phyloP scores from a whole-genome alignment of 2,797 vertebrate genomes.

The Rhabdomys pumilio region DNA sequence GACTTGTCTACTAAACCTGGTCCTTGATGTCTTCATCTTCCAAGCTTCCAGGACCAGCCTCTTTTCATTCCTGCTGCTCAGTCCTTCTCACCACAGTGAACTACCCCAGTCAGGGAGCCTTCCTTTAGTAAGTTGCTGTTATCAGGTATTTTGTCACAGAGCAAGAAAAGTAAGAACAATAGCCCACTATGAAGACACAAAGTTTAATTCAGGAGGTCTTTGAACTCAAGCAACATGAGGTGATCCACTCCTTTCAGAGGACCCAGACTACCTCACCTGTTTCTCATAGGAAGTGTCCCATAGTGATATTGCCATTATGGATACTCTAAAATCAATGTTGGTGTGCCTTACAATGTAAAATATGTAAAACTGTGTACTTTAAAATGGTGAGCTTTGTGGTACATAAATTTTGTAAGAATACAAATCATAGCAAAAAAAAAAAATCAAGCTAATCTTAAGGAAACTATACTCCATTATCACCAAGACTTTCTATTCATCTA shows the following conservation, averaged over 20 bases:
- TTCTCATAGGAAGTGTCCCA: neutral
- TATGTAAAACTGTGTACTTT: too few species aligned
- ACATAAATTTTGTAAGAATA: conserved; percentile 16
- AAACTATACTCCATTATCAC: neutral
- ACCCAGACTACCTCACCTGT: neutral
- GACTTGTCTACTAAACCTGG: neutral
- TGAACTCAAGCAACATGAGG: neutral
- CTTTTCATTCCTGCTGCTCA: neutral
- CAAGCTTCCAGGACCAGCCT: neutral
- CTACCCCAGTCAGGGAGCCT: neutral
- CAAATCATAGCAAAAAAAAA: neutral
- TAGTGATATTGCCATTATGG: neutral
- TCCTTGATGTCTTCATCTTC: neutral
- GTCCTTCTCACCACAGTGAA: neutral
- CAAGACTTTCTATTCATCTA: neutral
- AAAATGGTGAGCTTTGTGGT: neutral
- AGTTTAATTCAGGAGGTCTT: neutral
- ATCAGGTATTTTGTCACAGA: neutral
- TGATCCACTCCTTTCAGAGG: neutral
- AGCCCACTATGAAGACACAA: neutral
- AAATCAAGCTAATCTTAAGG: neutral
- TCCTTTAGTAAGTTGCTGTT: neutral
- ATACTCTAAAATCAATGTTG: neutral
- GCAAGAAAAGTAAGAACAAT: neutral
- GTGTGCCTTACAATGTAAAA: neutral